A percentile compares a stretch with the other conserved stretches of the same genome.
phyloP scores from a whole-genome alignment of 2,113 vertebrate genomes.

The Phyllostomus hastatus region DNA sequence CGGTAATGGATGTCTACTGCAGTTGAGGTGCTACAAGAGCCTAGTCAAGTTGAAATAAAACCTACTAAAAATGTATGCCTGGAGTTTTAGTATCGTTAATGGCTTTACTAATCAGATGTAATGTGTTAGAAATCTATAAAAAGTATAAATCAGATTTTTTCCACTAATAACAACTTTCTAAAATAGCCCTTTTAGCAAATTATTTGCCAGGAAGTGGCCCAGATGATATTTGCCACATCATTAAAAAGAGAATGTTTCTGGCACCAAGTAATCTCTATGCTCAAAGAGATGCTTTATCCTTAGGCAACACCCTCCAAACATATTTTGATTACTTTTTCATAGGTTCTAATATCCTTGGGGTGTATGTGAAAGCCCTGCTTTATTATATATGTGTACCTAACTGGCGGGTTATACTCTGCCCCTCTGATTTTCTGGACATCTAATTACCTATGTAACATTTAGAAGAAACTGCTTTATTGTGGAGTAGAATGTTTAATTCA shows the following conservation, averaged over 20 bases:
- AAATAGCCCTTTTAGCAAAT: conserved; percentile 70
- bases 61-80: not conserved
- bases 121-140: conserved; percentile 51
- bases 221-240: conserved; percentile 53
- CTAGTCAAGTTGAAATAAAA: conserved; percentile 48
- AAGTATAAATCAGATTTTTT: conserved; percentile 56
- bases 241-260: conserved; percentile 61
- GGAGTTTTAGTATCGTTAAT: conserved; percentile 31
- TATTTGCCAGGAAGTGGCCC: conserved; percentile 63
- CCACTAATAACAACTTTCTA: conserved; percentile 56
- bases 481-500: not conserved
- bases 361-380: not conserved
- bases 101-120: conserved; percentile 53
- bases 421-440: not conserved
- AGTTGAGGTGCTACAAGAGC: not conserved
- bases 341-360: not conserved
- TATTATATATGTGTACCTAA: not conserved
- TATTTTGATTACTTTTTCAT: not conserved
- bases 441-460: not conserved
- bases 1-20: not conserved
- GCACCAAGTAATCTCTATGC: conserved; percentile 46
- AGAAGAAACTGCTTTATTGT: not conserved
- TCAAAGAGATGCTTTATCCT: conserved; percentile 46
- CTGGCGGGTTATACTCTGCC: not conserved
- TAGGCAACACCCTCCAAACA: not conserved